Percentiles rank a stretch among this genome's conserved stretches.
Evolutionary conservation across 2,113 vertebrate genomes (phyloP).

Genomic region (Mellivora capensis): DNA sequence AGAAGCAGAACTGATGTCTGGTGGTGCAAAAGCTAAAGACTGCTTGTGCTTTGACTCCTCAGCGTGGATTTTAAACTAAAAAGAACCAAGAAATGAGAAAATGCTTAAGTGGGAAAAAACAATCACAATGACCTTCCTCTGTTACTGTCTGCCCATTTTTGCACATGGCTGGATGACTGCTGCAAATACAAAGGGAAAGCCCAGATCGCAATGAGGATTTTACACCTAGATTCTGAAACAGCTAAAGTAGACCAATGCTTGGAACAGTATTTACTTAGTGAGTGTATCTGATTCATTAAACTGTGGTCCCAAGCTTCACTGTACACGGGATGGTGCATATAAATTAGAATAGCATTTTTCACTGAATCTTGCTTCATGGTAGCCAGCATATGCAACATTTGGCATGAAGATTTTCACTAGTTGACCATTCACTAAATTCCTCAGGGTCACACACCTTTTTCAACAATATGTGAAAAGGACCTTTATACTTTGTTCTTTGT

Average conservation of each 20-base stretch:
- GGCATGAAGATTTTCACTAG: too few species aligned
- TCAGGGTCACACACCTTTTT: not conserved
- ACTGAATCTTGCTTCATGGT: rapidly evolving
- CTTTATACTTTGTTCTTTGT: not conserved
- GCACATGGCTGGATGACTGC: rapidly evolving
- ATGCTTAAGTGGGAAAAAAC: rapidly evolving
- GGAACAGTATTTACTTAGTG: too few species aligned
- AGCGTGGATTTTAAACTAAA: not conserved
- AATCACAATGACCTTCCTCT: not conserved
- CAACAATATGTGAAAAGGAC: not conserved
- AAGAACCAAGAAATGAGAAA: not conserved
- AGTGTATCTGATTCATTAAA: rapidly evolving
- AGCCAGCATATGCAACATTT: rapidly evolving
- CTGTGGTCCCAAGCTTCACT: rapidly evolving
- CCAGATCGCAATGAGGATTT: rapidly evolving
- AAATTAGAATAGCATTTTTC: rapidly evolving
- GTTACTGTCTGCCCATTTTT: not conserved
- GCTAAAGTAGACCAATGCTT: not conserved
- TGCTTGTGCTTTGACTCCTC: too few species aligned
- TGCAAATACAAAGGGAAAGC: not conserved
- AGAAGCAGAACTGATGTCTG: not conserved
- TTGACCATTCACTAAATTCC: not conserved
- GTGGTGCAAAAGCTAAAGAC: not conserved
- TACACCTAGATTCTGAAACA: not conserved
- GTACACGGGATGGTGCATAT: rapidly evolving